phyloP scores from a whole-genome alignment of 2,113 vertebrate species.

The Oncorhynchus gorbuscha region DNA sequence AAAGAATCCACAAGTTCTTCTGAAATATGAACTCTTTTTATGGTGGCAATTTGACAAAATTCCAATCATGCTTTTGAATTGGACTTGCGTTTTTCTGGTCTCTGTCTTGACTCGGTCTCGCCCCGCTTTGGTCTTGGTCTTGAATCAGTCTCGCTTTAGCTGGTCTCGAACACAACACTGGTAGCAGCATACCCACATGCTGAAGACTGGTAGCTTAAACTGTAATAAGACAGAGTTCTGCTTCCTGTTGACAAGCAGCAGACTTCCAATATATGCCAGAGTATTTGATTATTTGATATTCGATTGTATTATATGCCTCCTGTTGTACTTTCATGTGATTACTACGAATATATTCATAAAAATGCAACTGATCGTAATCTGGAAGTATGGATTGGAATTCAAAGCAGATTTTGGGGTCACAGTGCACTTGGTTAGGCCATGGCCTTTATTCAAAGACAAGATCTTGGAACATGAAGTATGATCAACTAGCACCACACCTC shows the following conservation, averaged over 20 bases:
- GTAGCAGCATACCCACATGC: conserved; percentile 17
- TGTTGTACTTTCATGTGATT: not conserved
- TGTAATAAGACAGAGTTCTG: not conserved
- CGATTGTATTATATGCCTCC: not conserved
- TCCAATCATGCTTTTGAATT: too few relatives aligned
- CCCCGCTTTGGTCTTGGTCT: too few relatives aligned
- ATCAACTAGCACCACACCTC: too few relatives aligned
- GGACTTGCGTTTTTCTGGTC: too few relatives aligned
- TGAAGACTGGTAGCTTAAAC: conserved; percentile 9
- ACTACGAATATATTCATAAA: not conserved
- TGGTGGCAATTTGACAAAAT: conserved; percentile 18
- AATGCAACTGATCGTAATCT: not conserved
- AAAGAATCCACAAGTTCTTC: not conserved
- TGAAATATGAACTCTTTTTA: not conserved
- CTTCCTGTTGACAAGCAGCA: not conserved
- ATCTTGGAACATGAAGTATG: not conserved
- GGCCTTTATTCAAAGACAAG: not conserved
- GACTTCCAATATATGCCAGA: too few relatives aligned
- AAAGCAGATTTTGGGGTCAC: not conserved
- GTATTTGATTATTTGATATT: too few relatives aligned
- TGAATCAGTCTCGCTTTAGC: too few relatives aligned
- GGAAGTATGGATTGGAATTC: not conserved
- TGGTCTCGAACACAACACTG: too few relatives aligned
- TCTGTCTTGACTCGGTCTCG: too few relatives aligned
- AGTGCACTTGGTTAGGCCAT: too few relatives aligned